Evolutionary conservation across 1,140 invertebrate species (phyloP).

Genomic region (Neodiprion lecontei): DNA sequence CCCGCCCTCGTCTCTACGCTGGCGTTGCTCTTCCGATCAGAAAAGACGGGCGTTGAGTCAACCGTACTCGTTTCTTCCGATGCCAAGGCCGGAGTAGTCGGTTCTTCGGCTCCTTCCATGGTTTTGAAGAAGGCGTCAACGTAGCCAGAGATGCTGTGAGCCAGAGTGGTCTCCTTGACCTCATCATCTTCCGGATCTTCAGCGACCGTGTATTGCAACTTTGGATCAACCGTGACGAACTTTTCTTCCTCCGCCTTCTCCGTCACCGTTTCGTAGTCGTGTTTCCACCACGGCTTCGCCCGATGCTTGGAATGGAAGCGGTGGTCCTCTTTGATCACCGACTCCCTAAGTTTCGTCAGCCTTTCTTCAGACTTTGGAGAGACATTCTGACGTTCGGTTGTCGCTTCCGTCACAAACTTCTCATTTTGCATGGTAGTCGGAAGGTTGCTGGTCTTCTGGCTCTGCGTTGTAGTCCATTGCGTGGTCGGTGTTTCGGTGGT

Average conservation of each 20-base stretch:
- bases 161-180: not conserved
- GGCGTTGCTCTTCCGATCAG: slow-evolving; percentile 2
- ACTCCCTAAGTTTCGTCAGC: not conserved
- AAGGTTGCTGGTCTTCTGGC: not conserved
- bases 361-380: too few relatives aligned
- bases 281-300: not conserved
- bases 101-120: slow-evolving; percentile 45
- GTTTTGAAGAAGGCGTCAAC: slow-evolving; percentile 57
- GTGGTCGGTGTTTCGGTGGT: slow-evolving; percentile 25
- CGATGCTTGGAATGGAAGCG: not conserved
- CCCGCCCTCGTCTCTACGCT: slow-evolving; percentile 4
- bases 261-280: not conserved
- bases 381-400: not conserved
- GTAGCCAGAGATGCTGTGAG: slow-evolving; percentile 50
- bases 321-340: not conserved
- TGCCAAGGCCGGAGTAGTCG: not conserved
- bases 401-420: not conserved
- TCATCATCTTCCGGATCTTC: slow-evolving; percentile 28
- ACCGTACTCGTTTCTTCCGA: slow-evolving; percentile 10
- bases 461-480: slow-evolving; percentile 14
- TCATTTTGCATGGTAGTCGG: too few relatives aligned
- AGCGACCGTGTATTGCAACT: not conserved
- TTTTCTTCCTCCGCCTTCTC: not conserved
- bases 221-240: not conserved
- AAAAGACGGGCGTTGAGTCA: not conserved